Evolutionary conservation across 2,113 vertebrate genomes (phyloP).

Genomic region (Donacobius atricapilla): DNA sequence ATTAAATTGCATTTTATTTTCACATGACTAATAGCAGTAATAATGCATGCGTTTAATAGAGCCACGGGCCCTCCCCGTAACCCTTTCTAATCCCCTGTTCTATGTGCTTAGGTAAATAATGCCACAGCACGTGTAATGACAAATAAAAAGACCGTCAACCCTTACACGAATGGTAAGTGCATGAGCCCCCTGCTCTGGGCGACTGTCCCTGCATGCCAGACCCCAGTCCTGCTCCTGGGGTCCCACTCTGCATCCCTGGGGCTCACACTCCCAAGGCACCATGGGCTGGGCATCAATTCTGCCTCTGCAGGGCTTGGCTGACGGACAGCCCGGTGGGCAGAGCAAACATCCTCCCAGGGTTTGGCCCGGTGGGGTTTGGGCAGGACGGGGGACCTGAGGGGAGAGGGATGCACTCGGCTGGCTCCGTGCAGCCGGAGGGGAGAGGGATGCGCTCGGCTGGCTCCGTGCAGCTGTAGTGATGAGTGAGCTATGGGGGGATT

Average conservation of each 20-base stretch:
- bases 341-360: neutral
- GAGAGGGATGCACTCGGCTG: accelerated
- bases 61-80: neutral
- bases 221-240: neutral
- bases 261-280: accelerated
- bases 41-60: constrained; percentile 82
- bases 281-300: accelerated
- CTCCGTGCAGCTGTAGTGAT: too few species aligned
- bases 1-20: constrained; percentile 79
- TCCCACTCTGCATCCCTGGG: neutral
- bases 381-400: neutral
- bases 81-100: constrained; percentile 69
- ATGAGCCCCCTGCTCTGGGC: neutral
- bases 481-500: neutral
- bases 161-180: constrained; percentile 94
- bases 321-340: neutral
- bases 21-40: constrained; percentile 74
- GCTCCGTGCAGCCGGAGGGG: neutral
- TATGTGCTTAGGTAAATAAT: constrained; percentile 94
- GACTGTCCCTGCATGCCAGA: neutral
- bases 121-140: constrained; percentile 97
- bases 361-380: neutral
- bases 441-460: neutral
- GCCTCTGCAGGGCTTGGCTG: accelerated
- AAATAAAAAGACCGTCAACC: constrained; percentile 97